These are phyloP conservation scores for Stigmatopora argus DNA, from an alignment of 2,113 vertebrate genomes.

Conservation along the genomic window DNA sequence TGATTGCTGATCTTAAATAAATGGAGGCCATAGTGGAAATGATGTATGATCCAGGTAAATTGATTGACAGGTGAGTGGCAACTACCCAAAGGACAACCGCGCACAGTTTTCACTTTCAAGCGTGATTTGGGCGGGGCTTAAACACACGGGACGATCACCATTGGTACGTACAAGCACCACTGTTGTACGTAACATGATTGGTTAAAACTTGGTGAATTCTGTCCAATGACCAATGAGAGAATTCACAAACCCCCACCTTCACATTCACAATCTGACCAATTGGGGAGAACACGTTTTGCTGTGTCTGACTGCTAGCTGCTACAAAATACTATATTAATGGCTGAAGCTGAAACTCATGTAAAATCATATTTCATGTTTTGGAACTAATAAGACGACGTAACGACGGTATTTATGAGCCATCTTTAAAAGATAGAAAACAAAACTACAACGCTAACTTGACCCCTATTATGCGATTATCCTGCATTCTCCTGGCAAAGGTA, in stretches of 20 bases:
- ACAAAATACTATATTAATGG: not conserved
- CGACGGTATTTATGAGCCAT: not conserved
- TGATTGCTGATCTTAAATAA: conserved; percentile 56
- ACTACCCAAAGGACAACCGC: not conserved
- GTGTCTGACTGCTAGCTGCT: too few species aligned
- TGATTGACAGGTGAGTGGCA: conserved; percentile 2
- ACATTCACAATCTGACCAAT: not conserved
- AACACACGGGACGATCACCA: not conserved
- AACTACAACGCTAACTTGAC: not conserved
- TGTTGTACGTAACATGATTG: conserved; percentile 14
- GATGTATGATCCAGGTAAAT: not conserved
- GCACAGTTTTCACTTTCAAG: not conserved
- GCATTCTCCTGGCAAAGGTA: conserved; percentile 65
- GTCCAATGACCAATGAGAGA: not conserved
- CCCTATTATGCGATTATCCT: conserved; percentile 57
- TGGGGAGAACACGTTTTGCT: conserved; percentile 21
- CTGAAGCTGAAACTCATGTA: conserved; percentile 18
- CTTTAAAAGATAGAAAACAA: not conserved
- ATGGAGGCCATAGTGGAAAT: conserved; percentile 59
- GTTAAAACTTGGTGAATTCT: fast-evolving
- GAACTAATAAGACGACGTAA: not conserved
- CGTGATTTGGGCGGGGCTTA: conserved; percentile 32
- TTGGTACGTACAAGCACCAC: not conserved
- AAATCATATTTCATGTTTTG: not conserved
- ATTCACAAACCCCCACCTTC: conserved; percentile 15